Base-by-base conservation (phyloP, 2,888 invertebrate species). In the Drosophila peninsularis region DNA sequence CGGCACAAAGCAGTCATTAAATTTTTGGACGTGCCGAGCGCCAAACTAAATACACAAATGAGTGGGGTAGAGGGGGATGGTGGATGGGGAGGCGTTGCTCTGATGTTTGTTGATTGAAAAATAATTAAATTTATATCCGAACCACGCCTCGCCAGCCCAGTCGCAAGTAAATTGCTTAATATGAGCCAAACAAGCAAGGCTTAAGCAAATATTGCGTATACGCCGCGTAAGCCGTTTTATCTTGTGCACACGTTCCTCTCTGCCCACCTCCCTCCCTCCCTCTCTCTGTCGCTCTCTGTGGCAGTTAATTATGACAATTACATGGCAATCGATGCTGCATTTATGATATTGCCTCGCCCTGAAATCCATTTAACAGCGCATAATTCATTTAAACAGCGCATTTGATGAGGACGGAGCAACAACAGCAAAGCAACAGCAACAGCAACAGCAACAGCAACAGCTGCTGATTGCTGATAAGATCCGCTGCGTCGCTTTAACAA, bases 291-390 rank as follows among this genome's bases (percentile, higher is more conserved):
- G n/a, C 10, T 2, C n/a, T 36, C n/a, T 7, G n/a, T 27, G 36
- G 11, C 62, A 62, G 74, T 71, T 77, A 77, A 77, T 80, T 79
- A 77, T 71, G 62, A 80, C 77, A 79, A 79, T 80, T 74, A 80
- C 71, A 61, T 44, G 57, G 60, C 77, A 74, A 71, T 80, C 80
- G 80, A 79, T 77, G 70, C 47, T 56, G 60, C 62, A 77, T 77
- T 70, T 71, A 71, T 71, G 77, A 63, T 44, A 53, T n/a, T 55
- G 60, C 61, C 53, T 44, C 53, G 34, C 61, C 58, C 37, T 37
- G 56, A 66, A 77, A 66, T 80, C 67, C 74, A 76, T 71, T 79
- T 71, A 77, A 74, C 62, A 70, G 62, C 64, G 55, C 60, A 71
- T 80, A 75, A 80, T 69, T 77, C 75, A 77, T 71, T 80, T 70